Evolutionary conservation across 2,113 vertebrate genomes (phyloP), one percentile per base, ranked within the genome.

Genomic region (Trematocara unimaculatum): DNA sequence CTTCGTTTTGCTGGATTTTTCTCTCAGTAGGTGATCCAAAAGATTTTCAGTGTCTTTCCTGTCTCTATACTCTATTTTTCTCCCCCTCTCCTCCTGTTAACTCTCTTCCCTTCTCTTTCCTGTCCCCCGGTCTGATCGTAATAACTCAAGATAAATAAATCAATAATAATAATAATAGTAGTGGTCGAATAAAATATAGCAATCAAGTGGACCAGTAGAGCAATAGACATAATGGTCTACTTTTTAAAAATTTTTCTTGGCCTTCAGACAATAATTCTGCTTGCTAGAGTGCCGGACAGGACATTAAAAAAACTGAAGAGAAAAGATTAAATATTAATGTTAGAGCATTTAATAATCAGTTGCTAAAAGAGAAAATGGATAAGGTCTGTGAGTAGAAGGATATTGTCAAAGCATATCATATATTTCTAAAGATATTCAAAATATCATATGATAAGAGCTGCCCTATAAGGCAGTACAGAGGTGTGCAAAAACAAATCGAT

Each of bases 211-310:
- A 64, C 60, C 33, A 64, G 17, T 62, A 62, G 17, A 62, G 9
- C 31, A 64, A 64, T 35, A 64, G 2, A 17, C 17, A n/a, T 64
- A 35, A 64, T 38, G 33, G 33, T 20, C 3, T 38, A 38, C 6
- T 67, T 67, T 38, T 38, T 5, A 18, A 31, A 12, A 12, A 1
- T 0, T 1, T 13, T 17, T 67, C 60, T 4, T 38, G 18, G 60
- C 60, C 60, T 64, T 64, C 60, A 64, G 9, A 64, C 60, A 64
- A 67, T 38, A 20, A 67, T 38, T 67, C 4, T 67, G 11, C 18
- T 38, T 38, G 18, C 33, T 64, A 1, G 18, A 13, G 10, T 38
- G 60, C 31, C 2, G 1, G 33, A 64, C 10, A 38, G 60, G 60
- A 64, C 60, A 7, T 64, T 67, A n/a, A 64, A 64, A 62, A 64